Percentiles rank a stretch among this genome's conserved stretches.
These are phyloP conservation scores for Ophioderma brevispina DNA, from an alignment of 35 echinoderm and acorn worm genomes.

Conservation along the genomic window DNA sequence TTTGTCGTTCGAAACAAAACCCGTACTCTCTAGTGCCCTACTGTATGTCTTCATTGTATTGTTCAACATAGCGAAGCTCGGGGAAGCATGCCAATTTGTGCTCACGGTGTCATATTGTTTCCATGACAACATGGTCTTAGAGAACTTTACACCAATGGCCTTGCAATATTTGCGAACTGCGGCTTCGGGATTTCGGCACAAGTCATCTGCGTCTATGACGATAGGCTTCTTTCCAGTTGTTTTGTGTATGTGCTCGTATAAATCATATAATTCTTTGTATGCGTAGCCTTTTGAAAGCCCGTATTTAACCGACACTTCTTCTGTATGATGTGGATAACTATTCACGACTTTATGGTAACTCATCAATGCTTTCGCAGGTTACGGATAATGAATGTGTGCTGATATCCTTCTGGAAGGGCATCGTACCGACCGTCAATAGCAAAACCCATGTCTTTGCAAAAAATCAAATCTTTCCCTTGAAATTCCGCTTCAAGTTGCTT, in stretches of 20 bases:
- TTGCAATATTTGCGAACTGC: constrained; percentile 53
- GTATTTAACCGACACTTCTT: constrained; percentile 33
- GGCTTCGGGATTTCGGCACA: constrained; percentile 9
- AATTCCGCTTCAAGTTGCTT: constrained; percentile 41
- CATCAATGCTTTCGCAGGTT: constrained; percentile 33
- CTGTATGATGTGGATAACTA: constrained; percentile 11
- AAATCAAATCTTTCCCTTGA: constrained; percentile 21
- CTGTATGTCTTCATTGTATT: constrained; percentile 16
- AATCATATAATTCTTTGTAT: constrained; percentile 28
- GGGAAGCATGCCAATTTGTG: constrained; percentile 13
- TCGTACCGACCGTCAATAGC: constrained; percentile 53
- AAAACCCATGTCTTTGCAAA: constrained; percentile 55
- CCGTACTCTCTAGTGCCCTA: constrained; percentile 5
- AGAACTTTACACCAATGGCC: constrained; percentile 22
- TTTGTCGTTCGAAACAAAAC: background rate
- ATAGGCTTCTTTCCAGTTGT: constrained; percentile 31
- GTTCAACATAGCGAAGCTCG: constrained; percentile 4
- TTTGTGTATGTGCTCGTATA: constrained; percentile 29
- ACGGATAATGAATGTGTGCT: constrained; percentile 57
- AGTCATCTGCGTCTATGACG: constrained; percentile 53
- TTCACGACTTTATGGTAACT: constrained; percentile 34
- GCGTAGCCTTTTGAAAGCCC: constrained; percentile 13
- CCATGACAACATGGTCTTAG: constrained; percentile 37
- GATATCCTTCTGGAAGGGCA: constrained; percentile 29
- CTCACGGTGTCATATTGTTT: constrained; percentile 13